Conservation (phyloP, 1,140 invertebrate species). For the Trichonephila clavipes region DNA sequence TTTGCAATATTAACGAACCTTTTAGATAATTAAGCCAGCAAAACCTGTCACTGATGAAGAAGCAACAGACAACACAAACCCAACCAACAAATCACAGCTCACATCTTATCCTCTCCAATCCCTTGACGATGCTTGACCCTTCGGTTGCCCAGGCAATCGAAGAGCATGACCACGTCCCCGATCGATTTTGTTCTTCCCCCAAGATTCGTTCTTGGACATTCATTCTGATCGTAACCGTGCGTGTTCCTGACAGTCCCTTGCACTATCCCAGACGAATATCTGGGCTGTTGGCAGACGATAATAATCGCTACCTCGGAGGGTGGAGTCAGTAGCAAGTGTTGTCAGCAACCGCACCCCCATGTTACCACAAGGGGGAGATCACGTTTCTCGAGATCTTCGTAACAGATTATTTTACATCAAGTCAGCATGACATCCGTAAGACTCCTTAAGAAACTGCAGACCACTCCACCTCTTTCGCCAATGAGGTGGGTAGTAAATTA, state of each 20-base stretch:
- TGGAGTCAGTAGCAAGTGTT: constrained; percentile 67
- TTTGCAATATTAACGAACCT: too few relatives aligned
- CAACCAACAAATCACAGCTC: constrained; percentile 46
- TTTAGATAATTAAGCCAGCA: neutral
- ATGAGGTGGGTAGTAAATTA: constrained; percentile 26
- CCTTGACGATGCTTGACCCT: constrained; percentile 58
- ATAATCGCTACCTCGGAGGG: constrained; percentile 35
- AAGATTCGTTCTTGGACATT: constrained; percentile 27
- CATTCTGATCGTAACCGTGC: constrained; percentile 10
- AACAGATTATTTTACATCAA: constrained; percentile 16
- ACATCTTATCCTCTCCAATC: constrained; percentile 10
- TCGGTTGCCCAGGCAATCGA: constrained; percentile 44
- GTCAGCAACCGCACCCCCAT: constrained; percentile 67
- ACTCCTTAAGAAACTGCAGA: neutral
- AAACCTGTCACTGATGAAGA: neutral
- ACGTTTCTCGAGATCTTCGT: constrained; percentile 31
- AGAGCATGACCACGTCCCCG: neutral
- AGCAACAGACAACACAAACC: neutral
- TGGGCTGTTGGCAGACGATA: constrained; percentile 41
- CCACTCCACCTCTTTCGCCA: neutral
- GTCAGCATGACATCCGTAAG: neutral
- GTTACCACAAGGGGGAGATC: constrained; percentile 56
- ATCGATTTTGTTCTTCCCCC: constrained; percentile 52
- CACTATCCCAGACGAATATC: constrained; percentile 60
- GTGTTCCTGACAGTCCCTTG: constrained; percentile 60